A percentile compares a stretch with the other conserved stretches of the same genome.
Conservation (phyloP, 2,888 invertebrate genomes). For the Noctua janthe region DNA sequence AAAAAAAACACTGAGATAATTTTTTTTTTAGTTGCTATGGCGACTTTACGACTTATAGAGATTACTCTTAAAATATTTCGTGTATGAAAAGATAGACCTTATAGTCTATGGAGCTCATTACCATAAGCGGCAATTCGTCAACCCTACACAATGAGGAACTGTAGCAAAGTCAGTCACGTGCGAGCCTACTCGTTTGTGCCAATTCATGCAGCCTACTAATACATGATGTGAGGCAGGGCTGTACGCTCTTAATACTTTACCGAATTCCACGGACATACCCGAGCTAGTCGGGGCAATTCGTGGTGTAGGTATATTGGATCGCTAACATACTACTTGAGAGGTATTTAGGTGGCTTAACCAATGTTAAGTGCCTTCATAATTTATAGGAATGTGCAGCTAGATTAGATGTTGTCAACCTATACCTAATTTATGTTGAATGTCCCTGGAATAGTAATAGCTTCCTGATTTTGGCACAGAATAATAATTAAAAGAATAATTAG, state of each 20-base stretch:
- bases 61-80: no score
- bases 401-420: conserved; percentile 16
- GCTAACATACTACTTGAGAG: conserved; percentile 24
- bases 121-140: conserved; percentile 51
- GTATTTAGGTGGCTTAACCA: conserved; percentile 40
- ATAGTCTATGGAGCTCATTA: conserved; percentile 17
- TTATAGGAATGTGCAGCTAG: conserved; percentile 45
- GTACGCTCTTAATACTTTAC: conserved; percentile 47
- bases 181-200: conserved; percentile 74
- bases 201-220: conserved; percentile 70
- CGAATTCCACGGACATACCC: conserved; percentile 55
- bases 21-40: no score
- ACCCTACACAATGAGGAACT: conserved; percentile 70
- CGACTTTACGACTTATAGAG: no score
- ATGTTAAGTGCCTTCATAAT: conserved; percentile 42
- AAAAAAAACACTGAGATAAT: no score
- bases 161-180: conserved; percentile 74
- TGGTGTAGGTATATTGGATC: conserved; percentile 38
- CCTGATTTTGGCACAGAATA: not conserved
- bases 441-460: not conserved
- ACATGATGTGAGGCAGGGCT: conserved; percentile 47
- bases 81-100: no score
- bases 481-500: not conserved
- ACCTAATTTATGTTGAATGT: not conserved
- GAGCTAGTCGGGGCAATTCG: conserved; percentile 34